These are phyloP conservation scores for Uromys caudimaculatus DNA, from an alignment of 2,797 vertebrate species.

Conservation along the genomic window DNA sequence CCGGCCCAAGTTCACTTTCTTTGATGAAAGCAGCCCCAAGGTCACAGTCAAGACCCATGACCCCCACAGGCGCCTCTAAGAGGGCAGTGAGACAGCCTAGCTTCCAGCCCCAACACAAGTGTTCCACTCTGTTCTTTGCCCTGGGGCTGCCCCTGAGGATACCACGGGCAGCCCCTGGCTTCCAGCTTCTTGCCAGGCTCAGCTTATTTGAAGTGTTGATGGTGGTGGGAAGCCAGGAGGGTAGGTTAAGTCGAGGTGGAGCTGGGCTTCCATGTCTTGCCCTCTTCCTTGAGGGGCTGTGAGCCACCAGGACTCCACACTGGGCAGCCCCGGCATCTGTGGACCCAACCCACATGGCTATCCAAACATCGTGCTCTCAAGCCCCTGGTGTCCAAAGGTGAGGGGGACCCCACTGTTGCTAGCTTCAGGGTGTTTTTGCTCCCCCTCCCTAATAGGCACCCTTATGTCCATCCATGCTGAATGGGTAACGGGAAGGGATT, in stretches of 20 bases:
- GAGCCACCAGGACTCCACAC: not conserved
- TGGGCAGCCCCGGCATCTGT: not conserved
- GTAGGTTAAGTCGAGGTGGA: not conserved
- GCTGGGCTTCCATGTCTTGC: not conserved
- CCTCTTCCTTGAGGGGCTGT: not conserved
- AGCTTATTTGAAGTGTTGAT: not conserved
- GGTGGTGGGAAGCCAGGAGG: not conserved
- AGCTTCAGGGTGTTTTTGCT: not conserved
- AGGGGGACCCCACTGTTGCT: not conserved
- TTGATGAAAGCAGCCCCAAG: slow-evolving; percentile 45
- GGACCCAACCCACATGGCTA: not conserved
- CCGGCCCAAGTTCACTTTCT: not conserved
- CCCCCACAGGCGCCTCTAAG: not conserved
- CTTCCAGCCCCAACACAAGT: not conserved
- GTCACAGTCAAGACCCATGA: slow-evolving; percentile 56
- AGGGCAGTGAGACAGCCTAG: not conserved
- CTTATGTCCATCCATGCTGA: not conserved
- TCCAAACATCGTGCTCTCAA: not conserved
- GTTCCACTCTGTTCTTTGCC: not conserved
- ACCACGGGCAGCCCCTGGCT: not conserved
- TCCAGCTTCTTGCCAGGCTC: not conserved
- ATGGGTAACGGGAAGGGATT: not conserved
- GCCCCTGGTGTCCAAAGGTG: not conserved
- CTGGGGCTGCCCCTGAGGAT: not conserved
- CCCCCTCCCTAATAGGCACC: not conserved